phyloP scores from a whole-genome alignment of 2,113 vertebrate species.

The Oreochromis spilurus region DNA sequence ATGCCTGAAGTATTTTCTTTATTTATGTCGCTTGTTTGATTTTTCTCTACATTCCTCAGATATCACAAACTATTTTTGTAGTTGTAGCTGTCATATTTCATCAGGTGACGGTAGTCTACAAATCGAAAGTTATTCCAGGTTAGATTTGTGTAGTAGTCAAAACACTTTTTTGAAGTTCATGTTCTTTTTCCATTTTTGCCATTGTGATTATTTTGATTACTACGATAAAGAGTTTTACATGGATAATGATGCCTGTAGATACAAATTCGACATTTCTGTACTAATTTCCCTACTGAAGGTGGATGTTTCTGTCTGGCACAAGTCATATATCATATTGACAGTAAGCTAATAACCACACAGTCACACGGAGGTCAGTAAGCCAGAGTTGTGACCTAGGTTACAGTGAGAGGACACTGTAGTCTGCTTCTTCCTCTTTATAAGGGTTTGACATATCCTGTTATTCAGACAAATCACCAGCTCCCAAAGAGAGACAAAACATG shows the following conservation, averaged over 20 bases:
- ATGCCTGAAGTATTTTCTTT: not conserved
- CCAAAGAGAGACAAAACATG: not conserved
- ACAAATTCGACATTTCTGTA: not conserved
- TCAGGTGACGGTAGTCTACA: fast-evolving
- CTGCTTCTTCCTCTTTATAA: slow-evolving; percentile 2
- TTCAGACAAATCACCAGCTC: slow-evolving; percentile 32
- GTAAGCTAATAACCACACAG: not conserved
- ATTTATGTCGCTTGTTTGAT: not conserved
- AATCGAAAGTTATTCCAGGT: not conserved
- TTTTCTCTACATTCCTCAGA: not conserved
- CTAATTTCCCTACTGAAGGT: not conserved
- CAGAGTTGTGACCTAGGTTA: not conserved
- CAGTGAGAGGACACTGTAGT: not conserved
- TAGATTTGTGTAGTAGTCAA: not conserved
- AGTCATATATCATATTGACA: not conserved
- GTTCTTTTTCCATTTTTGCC: not conserved
- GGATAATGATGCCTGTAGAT: not conserved
- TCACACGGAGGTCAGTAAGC: not conserved
- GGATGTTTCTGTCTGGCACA: not conserved
- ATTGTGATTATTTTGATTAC: not conserved
- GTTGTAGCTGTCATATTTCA: not conserved
- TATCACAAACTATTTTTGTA: not conserved
- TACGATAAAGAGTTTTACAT: not conserved
- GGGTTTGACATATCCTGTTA: slow-evolving; percentile 25
- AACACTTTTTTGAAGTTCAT: not conserved